Base-by-base conservation (phyloP, 2,113 vertebrate species). In the Gnathonemus echidnorhynchus region DNA sequence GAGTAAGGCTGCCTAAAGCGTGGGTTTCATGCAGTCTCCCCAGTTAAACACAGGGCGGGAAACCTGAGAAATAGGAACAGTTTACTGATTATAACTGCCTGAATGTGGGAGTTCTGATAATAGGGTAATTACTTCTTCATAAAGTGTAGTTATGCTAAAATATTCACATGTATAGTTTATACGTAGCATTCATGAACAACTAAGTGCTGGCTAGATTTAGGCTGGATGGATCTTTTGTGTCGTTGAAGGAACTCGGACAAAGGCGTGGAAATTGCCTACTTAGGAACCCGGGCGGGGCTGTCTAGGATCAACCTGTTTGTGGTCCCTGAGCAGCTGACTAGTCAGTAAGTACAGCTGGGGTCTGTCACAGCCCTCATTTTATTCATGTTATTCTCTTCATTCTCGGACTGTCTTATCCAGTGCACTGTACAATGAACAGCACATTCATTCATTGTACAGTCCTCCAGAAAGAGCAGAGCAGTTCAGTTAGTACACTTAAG, bases 261-360 rank as follows among this genome's bases (percentile, higher is more conserved):
- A 94, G 98, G 98, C 13, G 98, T 99, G 39, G 98, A 99, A 94
- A 98, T 99, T n/a, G 96, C 98, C 58, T 99, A 98, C 92, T 97
- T 99, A 0, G 98, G 98, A 39, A 99, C 98, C 17, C 97, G 98
- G 10, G 98, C 97, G 0, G 98, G 98, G 2, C 96, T 99, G 35
- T 98, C 97, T 2, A 97, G 98, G 89, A 97, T 97, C 93, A 98
- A 98, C 95, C 94, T 99, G 88, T 99, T 99, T 94, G 98, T 99
- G 2, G 97, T 97, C 0, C 96, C 97, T 0, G 97, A 98, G 88
- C 98, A 98, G 92, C 97, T 99, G 90, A 98, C 97, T 92, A 99
- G 98, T 94, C 96, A 97, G 98, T 99, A 96, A 97, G 98, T 96
- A 66, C 46, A 52, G 53, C 39, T 88, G 1, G 31, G 89, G 89